Evolutionary conservation across 2,888 invertebrate species (phyloP), one percentile per base, ranked within the genome.

Genomic region (Drosophila algonquin): DNA sequence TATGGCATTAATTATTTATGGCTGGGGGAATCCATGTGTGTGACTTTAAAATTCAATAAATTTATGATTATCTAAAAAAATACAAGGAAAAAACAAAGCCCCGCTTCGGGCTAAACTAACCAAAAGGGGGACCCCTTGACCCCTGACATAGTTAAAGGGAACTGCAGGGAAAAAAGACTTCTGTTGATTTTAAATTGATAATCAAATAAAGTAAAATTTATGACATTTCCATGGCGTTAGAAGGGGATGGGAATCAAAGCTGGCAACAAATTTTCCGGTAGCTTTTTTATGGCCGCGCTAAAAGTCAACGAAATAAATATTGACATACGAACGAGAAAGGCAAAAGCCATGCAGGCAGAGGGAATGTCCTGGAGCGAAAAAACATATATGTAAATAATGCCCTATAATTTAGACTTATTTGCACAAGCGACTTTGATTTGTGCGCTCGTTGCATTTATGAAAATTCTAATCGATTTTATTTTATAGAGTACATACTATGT

Each of bases 11-110:
- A 76, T 53, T 77, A 83, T 83, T 87, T 77, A 87, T 72, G 71
- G 45, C 45, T 52, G 72, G 35, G 56, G 61, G 53, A 32, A 32
- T 68, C 53, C 53, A 55, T 48, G 53, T 48, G 67, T 52, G 45
- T 51, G 68, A 71, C 74, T 87, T 80, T 76, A 82, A 87, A 87
- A 87, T 86, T 85, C 90, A 90, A 90, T 90, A 90, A 90, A 90
- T 90, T 87, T 90, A 87, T 89, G 90, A 89, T 89, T 88, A 86
- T 89, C 71, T 53, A 59, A 68, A 61, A 58, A 58, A 63, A 74
- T 27, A 46, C 46, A 68, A 21, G 21, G 55, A 46, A 48, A 53
- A 56, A 46, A 46, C 62, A 75, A 73, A 61, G 72, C 70, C 73
- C 68, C 64, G 76, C 21, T 61, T 46, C 18, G 24, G 10, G 54